Evolutionary conservation across 2,797 vertebrate genomes (phyloP), one percentile per base, ranked within the genome.

Genomic region (Acomys russatus): DNA sequence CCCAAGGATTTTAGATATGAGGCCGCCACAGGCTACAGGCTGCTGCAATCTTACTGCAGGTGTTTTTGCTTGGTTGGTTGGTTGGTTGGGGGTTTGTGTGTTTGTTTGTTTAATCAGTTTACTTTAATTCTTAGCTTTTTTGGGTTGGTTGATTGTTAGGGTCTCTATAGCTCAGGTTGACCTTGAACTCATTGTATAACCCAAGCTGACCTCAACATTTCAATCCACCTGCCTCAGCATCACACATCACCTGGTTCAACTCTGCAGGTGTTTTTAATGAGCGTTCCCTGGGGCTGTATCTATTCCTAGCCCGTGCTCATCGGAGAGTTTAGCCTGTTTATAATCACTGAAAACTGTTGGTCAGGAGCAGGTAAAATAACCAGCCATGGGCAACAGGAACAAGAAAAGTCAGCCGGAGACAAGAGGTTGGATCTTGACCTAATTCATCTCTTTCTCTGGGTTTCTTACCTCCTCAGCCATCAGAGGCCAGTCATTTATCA

Each of bases 291-390:
- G 44, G 9, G 90, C 68, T 92, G 35, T 5, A 22, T 70, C 88
- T 92, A 93, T 96, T 96, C 88, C 94, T 82, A 91, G 68, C 82
- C 74, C 54, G 84, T 94, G 71, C 68, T 95, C 68, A 90, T 87
- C 76, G 91, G 66, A 20, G 38, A 74, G 63, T 76, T 84, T 4
- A 2, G 74, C 91, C 86, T 71, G 85, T 49, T 88, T 83, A 70
- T 18, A 63, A 76, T 89, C 87, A 71, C 86, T 77, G 59, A 93
- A 73, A 89, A 91, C 22, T 86, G 74, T 87, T 82, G 85, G 59
- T 88, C 28, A 30, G 49, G 22, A 71, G 70, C 76, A 84, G 59
- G 56, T 71, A 63, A 79, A 88, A 88, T 28, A 86, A 85, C 63
- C 64, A 90, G 33, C 56, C n/a, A 2, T 7, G 0, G 20, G 2